Percentiles rank a stretch among this genome's conserved stretches.
phyloP scores from a whole-genome alignment of 2,113 vertebrate genomes.

The Sphaerodactylus townsendi region DNA sequence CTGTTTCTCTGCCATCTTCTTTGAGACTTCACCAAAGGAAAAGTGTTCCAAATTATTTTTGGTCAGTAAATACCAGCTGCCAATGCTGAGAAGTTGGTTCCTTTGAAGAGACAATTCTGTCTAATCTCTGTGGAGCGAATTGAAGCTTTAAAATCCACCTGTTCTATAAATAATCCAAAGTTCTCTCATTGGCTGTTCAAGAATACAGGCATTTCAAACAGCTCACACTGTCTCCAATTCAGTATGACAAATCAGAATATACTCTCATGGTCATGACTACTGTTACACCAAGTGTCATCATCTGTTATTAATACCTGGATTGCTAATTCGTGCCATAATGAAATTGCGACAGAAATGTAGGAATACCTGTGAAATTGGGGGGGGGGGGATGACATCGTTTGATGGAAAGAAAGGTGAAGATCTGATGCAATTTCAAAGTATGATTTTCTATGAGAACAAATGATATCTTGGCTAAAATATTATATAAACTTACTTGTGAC shows the following conservation, averaged over 20 bases:
- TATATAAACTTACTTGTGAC: background rate
- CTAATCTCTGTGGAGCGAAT: constrained; percentile 57
- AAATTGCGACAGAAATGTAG: background rate
- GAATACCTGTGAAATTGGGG: background rate
- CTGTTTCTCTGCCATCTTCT: constrained; percentile 79
- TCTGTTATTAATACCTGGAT: constrained; percentile 8
- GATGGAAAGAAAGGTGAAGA: background rate
- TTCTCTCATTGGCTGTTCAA: constrained; percentile 7
- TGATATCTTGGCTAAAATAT: background rate
- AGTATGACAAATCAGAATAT: constrained; percentile 11
- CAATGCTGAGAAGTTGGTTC: constrained; percentile 22
- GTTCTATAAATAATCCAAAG: constrained; percentile 38
- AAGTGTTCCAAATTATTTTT: constrained; percentile 10
- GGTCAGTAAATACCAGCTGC: constrained; percentile 26
- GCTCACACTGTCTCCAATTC: constrained; percentile 20
- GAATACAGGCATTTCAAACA: constrained; percentile 1
- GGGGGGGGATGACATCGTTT: background rate
- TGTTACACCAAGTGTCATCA: constrained; percentile 16
- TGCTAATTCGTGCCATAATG: background rate
- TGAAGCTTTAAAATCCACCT: constrained; percentile 21
- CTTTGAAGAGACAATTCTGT: constrained; percentile 37
- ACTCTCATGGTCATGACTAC: background rate
- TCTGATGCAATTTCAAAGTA: background rate
- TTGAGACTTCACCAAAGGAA: background rate
- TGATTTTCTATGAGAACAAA: background rate